These are phyloP conservation scores for Prinia subflava DNA, from an alignment of 2,113 vertebrate genomes.

Conservation along the genomic window DNA sequence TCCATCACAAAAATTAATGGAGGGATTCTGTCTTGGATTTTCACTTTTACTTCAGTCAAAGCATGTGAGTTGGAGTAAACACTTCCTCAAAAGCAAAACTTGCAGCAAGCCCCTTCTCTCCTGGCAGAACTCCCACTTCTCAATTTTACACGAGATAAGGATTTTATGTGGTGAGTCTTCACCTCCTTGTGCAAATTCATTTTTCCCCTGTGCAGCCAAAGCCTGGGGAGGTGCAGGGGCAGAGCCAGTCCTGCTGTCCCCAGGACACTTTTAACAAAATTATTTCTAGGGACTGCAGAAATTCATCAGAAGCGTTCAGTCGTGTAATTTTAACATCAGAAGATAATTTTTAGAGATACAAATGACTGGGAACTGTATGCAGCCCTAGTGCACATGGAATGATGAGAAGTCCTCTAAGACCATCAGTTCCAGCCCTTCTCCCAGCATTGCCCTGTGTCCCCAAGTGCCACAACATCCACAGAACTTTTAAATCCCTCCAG, in stretches of 20 bases:
- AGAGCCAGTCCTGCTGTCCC: not conserved
- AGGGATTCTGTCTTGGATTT: not conserved
- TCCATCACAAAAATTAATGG: not conserved
- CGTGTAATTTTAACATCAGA: not conserved
- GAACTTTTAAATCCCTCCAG: not conserved
- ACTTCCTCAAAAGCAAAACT: not conserved
- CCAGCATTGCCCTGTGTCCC: not conserved
- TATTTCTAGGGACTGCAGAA: not conserved
- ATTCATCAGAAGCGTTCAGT: not conserved
- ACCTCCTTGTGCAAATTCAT: not conserved
- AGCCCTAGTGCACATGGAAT: not conserved
- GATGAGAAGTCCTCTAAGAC: not conserved
- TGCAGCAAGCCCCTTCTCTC: not conserved
- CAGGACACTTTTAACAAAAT: not conserved
- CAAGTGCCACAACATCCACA: not conserved
- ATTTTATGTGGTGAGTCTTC: not conserved
- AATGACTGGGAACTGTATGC: not conserved
- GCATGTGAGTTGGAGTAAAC: fast-evolving
- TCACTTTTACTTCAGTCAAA: not conserved
- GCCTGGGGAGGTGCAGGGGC: not conserved
- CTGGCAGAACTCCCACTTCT: not conserved
- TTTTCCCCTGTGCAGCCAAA: not conserved
- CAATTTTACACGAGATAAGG: not conserved
- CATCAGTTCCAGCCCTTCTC: not conserved
- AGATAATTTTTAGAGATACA: not conserved